Evolutionary conservation across 92 coral and sea anemone species (phyloP).

Genomic region (Plumapathes pennacea): DNA sequence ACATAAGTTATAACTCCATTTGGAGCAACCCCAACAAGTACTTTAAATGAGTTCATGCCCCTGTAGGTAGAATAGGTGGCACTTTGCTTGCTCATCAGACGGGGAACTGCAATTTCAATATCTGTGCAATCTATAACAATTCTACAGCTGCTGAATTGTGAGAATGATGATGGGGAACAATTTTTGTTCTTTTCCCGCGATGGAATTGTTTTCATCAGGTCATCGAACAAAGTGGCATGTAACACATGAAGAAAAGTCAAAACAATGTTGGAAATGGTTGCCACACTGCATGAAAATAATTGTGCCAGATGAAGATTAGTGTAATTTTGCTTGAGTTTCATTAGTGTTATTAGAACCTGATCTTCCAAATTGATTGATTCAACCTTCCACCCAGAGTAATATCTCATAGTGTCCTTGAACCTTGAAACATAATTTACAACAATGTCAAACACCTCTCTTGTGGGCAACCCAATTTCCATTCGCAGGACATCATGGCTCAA

Average conservation of each 20-base stretch:
- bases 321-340: constrained; percentile 32
- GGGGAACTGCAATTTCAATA: constrained; percentile 8
- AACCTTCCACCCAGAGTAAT: constrained; percentile 39
- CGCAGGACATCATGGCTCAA: constrained; percentile 12
- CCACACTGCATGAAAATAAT: constrained; percentile 13
- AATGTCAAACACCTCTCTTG: constrained; percentile 10
- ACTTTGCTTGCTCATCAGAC: constrained; percentile 8
- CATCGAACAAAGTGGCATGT: constrained; percentile 8
- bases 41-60: constrained; percentile 15
- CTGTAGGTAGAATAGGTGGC: constrained; percentile 24
- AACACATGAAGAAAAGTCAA: constrained; percentile 18
- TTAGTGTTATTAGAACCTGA: constrained; percentile 28
- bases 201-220: constrained; percentile 11
- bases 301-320: constrained; percentile 36
- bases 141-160: constrained; percentile 8
- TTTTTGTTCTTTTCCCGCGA: constrained; percentile 8
- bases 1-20: constrained; percentile 29
- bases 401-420: constrained; percentile 19
- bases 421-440: constrained; percentile 16
- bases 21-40: constrained; percentile 12
- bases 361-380: constrained; percentile 34
- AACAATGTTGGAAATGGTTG: constrained; percentile 14
- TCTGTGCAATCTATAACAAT: constrained; percentile 16
- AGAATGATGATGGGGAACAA: constrained; percentile 18
- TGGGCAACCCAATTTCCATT: constrained; percentile 19